Evolutionary conservation across 1,140 invertebrate genomes (phyloP).

Genomic region (Trissolcus basalis): DNA sequence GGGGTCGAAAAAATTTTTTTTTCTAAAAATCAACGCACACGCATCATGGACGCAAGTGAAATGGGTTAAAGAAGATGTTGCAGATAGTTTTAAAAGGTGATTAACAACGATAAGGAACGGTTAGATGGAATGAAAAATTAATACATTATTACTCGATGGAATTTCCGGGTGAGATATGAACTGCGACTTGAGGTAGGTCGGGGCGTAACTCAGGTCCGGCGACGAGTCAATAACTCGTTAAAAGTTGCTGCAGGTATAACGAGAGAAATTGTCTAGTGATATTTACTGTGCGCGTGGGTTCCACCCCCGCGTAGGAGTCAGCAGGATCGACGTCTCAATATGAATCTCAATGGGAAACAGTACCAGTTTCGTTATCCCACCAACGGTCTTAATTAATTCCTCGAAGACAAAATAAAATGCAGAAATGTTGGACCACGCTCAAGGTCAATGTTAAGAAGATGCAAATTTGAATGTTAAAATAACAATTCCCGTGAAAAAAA

Average conservation of each 20-base stretch:
- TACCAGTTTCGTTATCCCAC: background rate
- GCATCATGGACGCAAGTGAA: too few relatives aligned
- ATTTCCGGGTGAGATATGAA: constrained; percentile 67
- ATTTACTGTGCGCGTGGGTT: constrained; percentile 67
- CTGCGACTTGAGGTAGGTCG: constrained; percentile 70
- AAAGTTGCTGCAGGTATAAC: constrained; percentile 66
- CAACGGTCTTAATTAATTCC: too few relatives aligned
- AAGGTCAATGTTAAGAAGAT: too few relatives aligned
- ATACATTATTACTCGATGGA: constrained; percentile 33
- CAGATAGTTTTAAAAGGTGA: background rate
- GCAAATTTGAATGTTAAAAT: too few relatives aligned
- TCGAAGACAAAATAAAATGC: too few relatives aligned
- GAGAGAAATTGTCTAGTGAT: constrained; percentile 64
- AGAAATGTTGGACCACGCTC: too few relatives aligned
- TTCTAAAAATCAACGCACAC: too few relatives aligned
- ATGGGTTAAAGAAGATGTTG: too few relatives aligned
- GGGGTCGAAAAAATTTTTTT: too few relatives aligned
- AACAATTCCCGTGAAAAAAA: too few relatives aligned
- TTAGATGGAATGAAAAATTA: constrained; percentile 1
- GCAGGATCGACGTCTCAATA: constrained; percentile 66
- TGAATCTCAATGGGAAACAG: constrained; percentile 54
- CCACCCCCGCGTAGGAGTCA: constrained; percentile 42
- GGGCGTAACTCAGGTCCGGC: constrained; percentile 71
- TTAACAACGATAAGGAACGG: constrained; percentile 13
- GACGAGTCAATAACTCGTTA: constrained; percentile 73